A percentile compares a stretch with the other conserved stretches of the same genome.
These are phyloP conservation scores for Cottoperca gobio DNA, from an alignment of 2,797 vertebrate genomes.

Conservation along the genomic window DNA sequence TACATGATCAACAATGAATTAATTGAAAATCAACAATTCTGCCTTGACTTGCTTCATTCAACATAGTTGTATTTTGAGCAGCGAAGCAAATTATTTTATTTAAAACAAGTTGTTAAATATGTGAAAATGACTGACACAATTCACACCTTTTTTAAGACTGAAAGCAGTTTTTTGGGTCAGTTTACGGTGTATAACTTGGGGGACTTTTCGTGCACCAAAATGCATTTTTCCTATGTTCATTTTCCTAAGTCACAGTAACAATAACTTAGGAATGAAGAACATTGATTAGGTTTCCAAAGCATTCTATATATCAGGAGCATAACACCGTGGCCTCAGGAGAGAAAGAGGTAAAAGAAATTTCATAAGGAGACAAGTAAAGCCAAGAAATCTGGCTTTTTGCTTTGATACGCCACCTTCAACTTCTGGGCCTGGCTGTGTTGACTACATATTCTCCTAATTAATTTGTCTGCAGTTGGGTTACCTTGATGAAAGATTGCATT, in stretches of 20 bases:
- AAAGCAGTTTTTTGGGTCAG: too few relatives aligned
- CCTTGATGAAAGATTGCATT: conserved; percentile 78
- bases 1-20: too few relatives aligned
- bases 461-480: conserved; percentile 77
- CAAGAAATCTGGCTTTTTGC: conserved; percentile 68
- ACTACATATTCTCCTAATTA: conserved; percentile 78
- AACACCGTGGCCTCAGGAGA: conserved; percentile 1
- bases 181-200: background rate
- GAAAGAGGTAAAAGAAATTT: conserved; percentile 16
- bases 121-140: too few relatives aligned
- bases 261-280: background rate
- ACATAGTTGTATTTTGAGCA: too few relatives aligned
- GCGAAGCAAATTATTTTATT: too few relatives aligned
- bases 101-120: too few relatives aligned
- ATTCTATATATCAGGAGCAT: conserved; percentile 15
- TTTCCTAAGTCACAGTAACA: background rate
- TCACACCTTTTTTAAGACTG: too few relatives aligned
- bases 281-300: background rate
- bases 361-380: conserved; percentile 45
- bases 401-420: conserved; percentile 73
- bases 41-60: too few relatives aligned
- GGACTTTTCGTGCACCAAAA: background rate
- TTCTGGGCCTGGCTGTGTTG: conserved; percentile 68
- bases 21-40: too few relatives aligned
- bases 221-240: background rate